These are phyloP conservation scores for Morpho helenor DNA, from an alignment of 2,888 invertebrate species.

Conservation along the genomic window DNA sequence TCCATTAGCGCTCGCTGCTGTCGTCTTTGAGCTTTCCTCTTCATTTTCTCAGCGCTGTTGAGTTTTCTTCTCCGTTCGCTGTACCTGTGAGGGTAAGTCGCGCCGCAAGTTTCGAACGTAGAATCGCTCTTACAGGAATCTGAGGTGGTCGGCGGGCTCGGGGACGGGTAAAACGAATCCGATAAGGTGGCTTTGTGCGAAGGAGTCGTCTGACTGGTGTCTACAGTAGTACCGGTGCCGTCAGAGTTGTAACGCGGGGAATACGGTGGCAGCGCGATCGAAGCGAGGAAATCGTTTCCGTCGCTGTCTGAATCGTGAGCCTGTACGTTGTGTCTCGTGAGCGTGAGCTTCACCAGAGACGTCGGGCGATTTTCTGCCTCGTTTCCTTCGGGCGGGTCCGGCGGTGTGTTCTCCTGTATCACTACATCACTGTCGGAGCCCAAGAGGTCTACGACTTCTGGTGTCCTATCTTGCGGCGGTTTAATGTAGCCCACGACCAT, in stretches of 20 bases:
- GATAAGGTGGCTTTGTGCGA: constrained; percentile 12
- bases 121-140: constrained; percentile 14
- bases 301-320: constrained; percentile 40
- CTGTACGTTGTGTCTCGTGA: constrained; percentile 38
- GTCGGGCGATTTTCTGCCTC: constrained; percentile 21
- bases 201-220: constrained; percentile 28
- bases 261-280: constrained; percentile 28
- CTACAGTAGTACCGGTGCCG: constrained; percentile 11
- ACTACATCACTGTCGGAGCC: constrained; percentile 78
- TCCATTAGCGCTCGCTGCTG: constrained; percentile 33
- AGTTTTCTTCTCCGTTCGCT: constrained; percentile 31
- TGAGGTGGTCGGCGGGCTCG: constrained; percentile 17
- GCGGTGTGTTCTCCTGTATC: constrained; percentile 46
- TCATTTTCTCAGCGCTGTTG: constrained; percentile 29
- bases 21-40: constrained; percentile 34
- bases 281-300: constrained; percentile 36
- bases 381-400: constrained; percentile 29
- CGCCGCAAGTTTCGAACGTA: constrained; percentile 20
- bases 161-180: constrained; percentile 8
- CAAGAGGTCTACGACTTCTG: constrained; percentile 80
- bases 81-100: constrained; percentile 23
- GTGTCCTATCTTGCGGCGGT: constrained; percentile 82
- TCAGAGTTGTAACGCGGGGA: constrained; percentile 16
- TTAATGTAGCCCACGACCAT: constrained; percentile 83
- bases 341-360: constrained; percentile 34